These are phyloP conservation scores for Oxyura jamaicensis DNA, from an alignment of 2,113 vertebrate genomes.

Conservation along the genomic window DNA sequence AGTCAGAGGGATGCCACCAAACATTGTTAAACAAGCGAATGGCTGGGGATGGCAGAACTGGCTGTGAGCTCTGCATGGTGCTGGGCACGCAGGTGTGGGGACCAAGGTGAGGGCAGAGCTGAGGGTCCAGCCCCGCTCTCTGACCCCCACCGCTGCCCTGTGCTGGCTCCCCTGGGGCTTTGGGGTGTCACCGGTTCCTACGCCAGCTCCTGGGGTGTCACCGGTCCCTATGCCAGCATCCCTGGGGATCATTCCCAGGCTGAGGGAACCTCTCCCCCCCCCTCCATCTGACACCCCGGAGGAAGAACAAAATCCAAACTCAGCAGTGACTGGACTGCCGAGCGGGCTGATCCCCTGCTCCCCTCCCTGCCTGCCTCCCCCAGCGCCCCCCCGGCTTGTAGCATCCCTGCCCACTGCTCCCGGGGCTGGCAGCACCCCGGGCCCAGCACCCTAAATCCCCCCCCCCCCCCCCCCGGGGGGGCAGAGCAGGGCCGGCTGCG, in stretches of 20 bases:
- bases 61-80: neutral
- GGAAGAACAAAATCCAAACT: neutral
- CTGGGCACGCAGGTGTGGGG: neutral
- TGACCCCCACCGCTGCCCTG: neutral
- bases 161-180: too few species aligned
- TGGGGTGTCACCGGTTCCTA: neutral
- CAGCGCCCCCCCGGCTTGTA: neutral
- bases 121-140: neutral
- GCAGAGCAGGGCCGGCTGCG: neutral
- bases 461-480: neutral
- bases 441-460: neutral
- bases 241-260: neutral
- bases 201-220: neutral
- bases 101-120: neutral
- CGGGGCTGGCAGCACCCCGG: neutral
- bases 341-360: neutral
- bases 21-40: neutral
- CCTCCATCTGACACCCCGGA: neutral
- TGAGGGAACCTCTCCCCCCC: neutral
- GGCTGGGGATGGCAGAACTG: neutral
- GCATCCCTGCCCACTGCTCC: neutral
- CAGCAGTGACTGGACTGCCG: neutral
- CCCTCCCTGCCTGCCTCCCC: neutral
- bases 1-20: neutral
- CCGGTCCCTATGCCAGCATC: neutral